Conservation (phyloP, 2,888 invertebrate genomes). For the Oasisia sp. region DNA sequence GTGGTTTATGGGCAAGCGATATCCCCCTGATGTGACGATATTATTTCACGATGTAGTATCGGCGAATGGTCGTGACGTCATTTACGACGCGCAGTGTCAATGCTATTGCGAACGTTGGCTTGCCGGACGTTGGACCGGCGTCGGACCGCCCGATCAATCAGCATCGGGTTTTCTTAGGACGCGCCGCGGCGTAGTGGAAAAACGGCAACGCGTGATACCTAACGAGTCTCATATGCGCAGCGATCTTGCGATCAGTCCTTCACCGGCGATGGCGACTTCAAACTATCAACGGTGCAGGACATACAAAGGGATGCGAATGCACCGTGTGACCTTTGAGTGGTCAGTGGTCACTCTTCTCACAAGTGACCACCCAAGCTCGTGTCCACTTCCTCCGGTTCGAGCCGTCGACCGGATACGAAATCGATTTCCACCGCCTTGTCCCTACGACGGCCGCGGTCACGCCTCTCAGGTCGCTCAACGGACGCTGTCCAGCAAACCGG, state of each 20-base stretch:
- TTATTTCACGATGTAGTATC: not conserved
- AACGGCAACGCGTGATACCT: not conserved
- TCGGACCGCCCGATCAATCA: not conserved
- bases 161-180: not conserved
- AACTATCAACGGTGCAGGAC: not conserved
- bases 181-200: not conserved
- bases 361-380: not conserved
- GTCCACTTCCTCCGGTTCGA: not conserved
- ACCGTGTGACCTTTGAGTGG: not conserved
- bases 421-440: not conserved
- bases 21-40: not conserved
- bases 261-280: not conserved
- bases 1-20: not conserved
- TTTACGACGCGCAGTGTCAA: not conserved
- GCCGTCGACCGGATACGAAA: constrained; percentile 4
- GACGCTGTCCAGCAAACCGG: not conserved
- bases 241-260: not conserved
- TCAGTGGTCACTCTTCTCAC: constrained; percentile 3
- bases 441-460: not conserved
- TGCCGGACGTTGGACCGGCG: not conserved
- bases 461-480: not conserved
- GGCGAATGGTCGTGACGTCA: not conserved
- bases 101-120: not conserved
- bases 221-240: not conserved
- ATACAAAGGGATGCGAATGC: not conserved